Conservation (phyloP, 1,140 invertebrate genomes). For the Nephila pilipes region DNA sequence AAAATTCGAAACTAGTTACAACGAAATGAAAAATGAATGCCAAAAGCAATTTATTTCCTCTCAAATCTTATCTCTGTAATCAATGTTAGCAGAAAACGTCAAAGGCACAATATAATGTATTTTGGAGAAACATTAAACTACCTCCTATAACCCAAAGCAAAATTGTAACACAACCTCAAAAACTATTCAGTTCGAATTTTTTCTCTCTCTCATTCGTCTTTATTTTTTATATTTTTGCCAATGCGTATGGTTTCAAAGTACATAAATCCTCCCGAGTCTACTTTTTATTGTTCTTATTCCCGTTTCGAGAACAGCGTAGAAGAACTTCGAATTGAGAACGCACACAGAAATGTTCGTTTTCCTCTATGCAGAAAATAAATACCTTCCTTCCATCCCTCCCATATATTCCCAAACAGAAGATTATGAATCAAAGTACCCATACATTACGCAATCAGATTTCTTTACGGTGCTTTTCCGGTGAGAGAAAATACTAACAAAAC, state of each 20-base stretch:
- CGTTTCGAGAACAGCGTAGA: background rate
- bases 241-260: background rate
- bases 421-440: slow-evolving; percentile 43
- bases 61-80: background rate
- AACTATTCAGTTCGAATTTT: slow-evolving; percentile 8
- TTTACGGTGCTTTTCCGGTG: background rate
- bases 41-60: background rate
- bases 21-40: background rate
- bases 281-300: background rate
- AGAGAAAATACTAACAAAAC: slow-evolving; percentile 26
- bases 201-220: background rate
- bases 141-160: background rate
- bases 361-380: background rate
- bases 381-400: background rate
- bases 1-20: background rate
- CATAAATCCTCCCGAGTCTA: background rate
- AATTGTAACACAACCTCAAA: slow-evolving; percentile 1
- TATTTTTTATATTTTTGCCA: background rate
- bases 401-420: background rate
- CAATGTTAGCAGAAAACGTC: slow-evolving; percentile 2
- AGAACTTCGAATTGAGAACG: background rate
- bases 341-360: slow-evolving; percentile 13
- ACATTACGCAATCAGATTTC: slow-evolving; percentile 18
- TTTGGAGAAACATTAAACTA: background rate
- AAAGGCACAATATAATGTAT: background rate